Conservation (phyloP, 2,888 invertebrate species). For the Conistra vaccinii region DNA sequence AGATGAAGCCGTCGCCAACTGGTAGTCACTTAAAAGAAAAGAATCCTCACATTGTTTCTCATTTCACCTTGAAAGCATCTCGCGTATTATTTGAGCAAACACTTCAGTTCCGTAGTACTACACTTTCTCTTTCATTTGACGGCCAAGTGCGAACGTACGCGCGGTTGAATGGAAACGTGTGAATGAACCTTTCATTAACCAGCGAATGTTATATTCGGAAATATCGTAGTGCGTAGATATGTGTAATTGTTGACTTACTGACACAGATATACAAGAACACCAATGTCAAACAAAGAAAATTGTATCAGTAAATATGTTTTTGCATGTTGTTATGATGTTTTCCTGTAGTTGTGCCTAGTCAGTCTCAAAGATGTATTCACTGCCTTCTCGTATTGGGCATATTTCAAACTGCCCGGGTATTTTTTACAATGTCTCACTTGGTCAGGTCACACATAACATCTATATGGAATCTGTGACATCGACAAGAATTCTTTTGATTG, state of each 20-base stretch:
- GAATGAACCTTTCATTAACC: conserved; percentile 59
- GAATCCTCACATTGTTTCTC: conserved; percentile 9
- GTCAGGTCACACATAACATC: too few relatives aligned
- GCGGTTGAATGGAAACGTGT: conserved; percentile 63
- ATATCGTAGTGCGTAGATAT: background rate
- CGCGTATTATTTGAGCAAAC: conserved; percentile 25
- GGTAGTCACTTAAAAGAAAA: background rate
- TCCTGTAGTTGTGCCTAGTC: too few relatives aligned
- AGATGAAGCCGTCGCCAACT: too few relatives aligned
- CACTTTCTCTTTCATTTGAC: conserved; percentile 64
- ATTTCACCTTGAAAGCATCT: conserved; percentile 31
- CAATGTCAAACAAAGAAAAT: background rate
- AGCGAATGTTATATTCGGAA: conserved; percentile 22
- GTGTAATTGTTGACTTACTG: background rate
- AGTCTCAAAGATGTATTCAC: too few relatives aligned
- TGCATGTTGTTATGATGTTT: background rate
- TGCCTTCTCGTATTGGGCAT: too few relatives aligned
- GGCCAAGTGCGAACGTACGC: conserved; percentile 55
- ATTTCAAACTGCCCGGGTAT: too few relatives aligned
- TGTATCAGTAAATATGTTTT: background rate
- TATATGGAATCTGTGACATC: too few relatives aligned
- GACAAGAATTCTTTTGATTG: too few relatives aligned
- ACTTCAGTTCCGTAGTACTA: conserved; percentile 44
- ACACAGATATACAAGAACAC: background rate
- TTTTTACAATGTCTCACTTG: too few relatives aligned